Evolutionary conservation across 2,888 invertebrate species (phyloP), one percentile per base, ranked within the genome.

Genomic region (Lamellibrachia satsuma): DNA sequence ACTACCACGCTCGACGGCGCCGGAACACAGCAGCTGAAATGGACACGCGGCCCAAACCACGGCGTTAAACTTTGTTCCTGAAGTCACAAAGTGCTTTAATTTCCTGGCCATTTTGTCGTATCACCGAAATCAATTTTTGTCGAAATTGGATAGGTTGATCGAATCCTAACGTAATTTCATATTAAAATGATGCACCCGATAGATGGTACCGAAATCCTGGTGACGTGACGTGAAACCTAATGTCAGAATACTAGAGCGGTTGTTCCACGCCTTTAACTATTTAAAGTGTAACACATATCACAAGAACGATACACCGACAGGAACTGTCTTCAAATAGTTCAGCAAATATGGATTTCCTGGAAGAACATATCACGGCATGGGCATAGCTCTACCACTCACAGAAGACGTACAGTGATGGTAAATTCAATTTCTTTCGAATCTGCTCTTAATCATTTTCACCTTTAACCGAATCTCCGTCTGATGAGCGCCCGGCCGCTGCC

Each of bases 401-500:
- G 75, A 75, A 75, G 22, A 3, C 75, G 6, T n/a, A 22, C 75
- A 22, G 75, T 75, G 75, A 6, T 15, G 22, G 1, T 75, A 75
- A 75, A 75, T 75, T 75, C 75, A 75, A 75, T 75, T 75, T 75
- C 75, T 75, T 75, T 75, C 22, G 75, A 75, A 75, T 75, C 75
- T 75, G 22, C 22, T 75, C 22, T 22, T 22, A n/a, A 75, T 75
- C 2, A 75, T 75, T 75, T 75, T 75, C 75, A 75, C 75, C 75
- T 75, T 75, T 75, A 75, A 75, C 75, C 22, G 6, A 75, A 75
- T 75, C 75, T 75, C 6, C 15, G 15, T 2, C n/a, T 75, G 75
- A 75, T 75, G 75, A 75, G 75, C 22, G 22, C 75, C 1, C 75
- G 75, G 22, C 22, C 75, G n/a, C 22, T n/a, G 75, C 15, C 11